Base-by-base conservation (phyloP, 2,888 invertebrate genomes). In the Yponomeuta malinellus region DNA sequence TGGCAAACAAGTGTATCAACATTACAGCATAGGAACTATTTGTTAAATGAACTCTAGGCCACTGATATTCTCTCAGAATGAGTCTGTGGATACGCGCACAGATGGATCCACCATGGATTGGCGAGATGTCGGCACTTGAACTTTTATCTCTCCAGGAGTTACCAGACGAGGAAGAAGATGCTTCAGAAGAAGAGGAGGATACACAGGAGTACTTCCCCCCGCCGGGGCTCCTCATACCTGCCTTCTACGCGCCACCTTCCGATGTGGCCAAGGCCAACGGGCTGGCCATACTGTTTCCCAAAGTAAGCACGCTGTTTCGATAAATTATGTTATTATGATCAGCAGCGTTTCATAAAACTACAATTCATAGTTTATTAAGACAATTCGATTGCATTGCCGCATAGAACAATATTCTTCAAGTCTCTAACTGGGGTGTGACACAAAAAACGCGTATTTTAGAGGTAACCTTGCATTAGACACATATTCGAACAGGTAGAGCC, bases 241-340 rank as follows among this genome's bases (percentile, higher is more conserved):
- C 89, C 0, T 86, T 92, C 68, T 92, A 91, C 72, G 80, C 90
- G 0, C 91, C 91, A 0, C 87, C 88, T 0, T 91, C 85, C 63
- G 90, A 91, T 70, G 80, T 89, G 9, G 89, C 90, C 5, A 92
- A 91, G 74, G 80, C 81, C 0, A 91, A 91, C 68, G 91, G 88
- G 5, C 74, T 92, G 1, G 89, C 89, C 23, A 77, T 90, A 33
- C 72, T 91, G 31, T 92, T 91, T 73, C 87, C 89, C 9, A 90
- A 83, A 71, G 90, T 89, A 77, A 71, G 65, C 37, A 48, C 43
- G 37, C n/a, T 4, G n/a, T 31, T 64, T 59, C 3, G 15, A 15
- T 31, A 12, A 8, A 15, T 12, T 70, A 37, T 43, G 37, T 68
- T 23, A 23, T 23, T 23, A 23, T 23, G 23, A 1, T 23, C 23